Conservation (phyloP, 2,797 vertebrate genomes). For the Xenopus petersii region DNA sequence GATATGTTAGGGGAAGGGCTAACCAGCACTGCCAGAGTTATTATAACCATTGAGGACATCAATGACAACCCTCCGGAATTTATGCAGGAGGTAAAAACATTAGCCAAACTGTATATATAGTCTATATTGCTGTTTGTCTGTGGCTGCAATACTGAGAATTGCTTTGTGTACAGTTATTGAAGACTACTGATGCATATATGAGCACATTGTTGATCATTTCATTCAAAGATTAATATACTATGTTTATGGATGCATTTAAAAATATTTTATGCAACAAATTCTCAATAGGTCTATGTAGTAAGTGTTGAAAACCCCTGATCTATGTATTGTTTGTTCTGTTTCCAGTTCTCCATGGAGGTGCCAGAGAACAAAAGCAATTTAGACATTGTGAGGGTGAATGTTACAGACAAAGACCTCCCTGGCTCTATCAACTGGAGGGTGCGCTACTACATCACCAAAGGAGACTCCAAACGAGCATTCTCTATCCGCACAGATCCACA, state of each 20-base stretch:
- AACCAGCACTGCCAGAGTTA: constrained; percentile 67
- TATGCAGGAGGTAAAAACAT: constrained; percentile 53
- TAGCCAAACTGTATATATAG: not conserved
- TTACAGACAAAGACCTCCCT: constrained; percentile 80
- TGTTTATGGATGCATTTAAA: too few relatives aligned
- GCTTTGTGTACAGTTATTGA: too few relatives aligned
- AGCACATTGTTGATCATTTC: too few relatives aligned
- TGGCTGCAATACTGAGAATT: too few relatives aligned
- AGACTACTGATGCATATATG: too few relatives aligned
- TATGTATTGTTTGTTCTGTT: not conserved
- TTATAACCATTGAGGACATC: constrained; percentile 84
- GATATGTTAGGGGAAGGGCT: constrained; percentile 92
- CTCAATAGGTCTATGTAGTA: too few relatives aligned
- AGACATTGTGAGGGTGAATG: constrained; percentile 77
- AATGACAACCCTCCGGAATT: constrained; percentile 90
- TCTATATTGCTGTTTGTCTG: too few relatives aligned
- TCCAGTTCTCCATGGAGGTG: constrained; percentile 77
- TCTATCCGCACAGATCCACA: constrained; percentile 74
- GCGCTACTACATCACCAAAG: constrained; percentile 74
- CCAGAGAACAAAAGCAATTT: constrained; percentile 69
- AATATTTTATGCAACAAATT: too few relatives aligned
- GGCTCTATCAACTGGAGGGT: constrained; percentile 84
- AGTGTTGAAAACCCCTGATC: too few relatives aligned
- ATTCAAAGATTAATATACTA: too few relatives aligned
- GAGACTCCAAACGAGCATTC: constrained; percentile 73